Evolutionary conservation across 1,140 invertebrate genomes (phyloP), one percentile per base, ranked within the genome.

Genomic region (Atta cephalotes): DNA sequence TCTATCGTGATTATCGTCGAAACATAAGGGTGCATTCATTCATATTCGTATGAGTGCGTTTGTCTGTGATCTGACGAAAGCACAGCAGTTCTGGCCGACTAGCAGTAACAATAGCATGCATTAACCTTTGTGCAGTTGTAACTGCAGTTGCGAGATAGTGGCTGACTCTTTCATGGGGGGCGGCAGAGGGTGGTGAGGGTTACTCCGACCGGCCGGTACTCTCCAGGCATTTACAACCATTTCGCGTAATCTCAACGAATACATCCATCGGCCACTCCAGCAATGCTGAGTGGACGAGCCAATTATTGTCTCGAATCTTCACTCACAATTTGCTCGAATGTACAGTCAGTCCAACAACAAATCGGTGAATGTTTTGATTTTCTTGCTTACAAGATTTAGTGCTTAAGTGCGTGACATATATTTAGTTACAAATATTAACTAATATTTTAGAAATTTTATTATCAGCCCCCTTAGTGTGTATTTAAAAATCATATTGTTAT

Each of bases 61-160:
- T 71, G 89, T 78, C 87, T 79, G 78, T 62, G 56, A 85, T 56
- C 49, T 87, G 58, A 58, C 87, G 90, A 93, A 91, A 93, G 91
- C 91, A 87, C 92, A 91, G 90, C 92, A 94, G 93, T 95, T 94
- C 93, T 94, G 92, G 91, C 89, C 93, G 93, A 92, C 93, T 92
- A 90, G 88, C 93, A 93, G 86, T 92, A 94, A 95, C 94, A 95
- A 95, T 95, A 88, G 94, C 92, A 92, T 94, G 94, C 94, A 95
- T 95, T 95, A 95, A 94, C 94, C 94, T 95, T 95, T 95, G 93
- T 95, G 93, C 93, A 95, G 90, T 95, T 94, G 93, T 95, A 95
- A 95, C 94, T 94, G 94, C 94, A 95, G 93, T 94, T 93, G 92
- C 90, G 93, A 94, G 94, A 95, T 95, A 95, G 94, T 92, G 88